Evolutionary conservation across 2,797 vertebrate species (phyloP).

Genomic region (Dromococcyx pavoninus): DNA sequence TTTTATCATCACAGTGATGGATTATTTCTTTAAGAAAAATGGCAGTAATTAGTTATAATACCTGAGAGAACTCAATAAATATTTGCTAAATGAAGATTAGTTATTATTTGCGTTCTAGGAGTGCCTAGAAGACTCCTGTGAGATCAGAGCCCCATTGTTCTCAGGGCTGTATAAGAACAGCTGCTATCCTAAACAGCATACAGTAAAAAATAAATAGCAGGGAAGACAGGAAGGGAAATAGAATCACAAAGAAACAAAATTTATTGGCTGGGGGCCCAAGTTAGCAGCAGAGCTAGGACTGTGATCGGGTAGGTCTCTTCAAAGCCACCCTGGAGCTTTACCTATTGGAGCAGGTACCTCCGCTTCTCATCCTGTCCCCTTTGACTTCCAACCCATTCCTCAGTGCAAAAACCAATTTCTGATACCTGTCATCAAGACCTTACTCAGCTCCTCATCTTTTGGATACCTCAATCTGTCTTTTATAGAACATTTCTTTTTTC

Average conservation of each 20-base stretch:
- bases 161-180: background rate
- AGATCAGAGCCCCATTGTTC: background rate
- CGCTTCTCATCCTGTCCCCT: background rate
- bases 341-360: background rate
- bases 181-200: background rate
- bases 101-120: conserved; percentile 24
- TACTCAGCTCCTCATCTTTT: background rate
- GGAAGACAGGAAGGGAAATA: background rate
- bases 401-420: background rate
- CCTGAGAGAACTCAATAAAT: conserved; percentile 56
- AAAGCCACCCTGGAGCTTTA: background rate
- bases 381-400: background rate
- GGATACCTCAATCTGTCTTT: background rate
- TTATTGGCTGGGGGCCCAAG: background rate
- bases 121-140: background rate
- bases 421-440: background rate
- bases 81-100: conserved; percentile 37
- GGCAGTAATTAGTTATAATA: conserved; percentile 54
- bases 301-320: background rate
- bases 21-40: conserved; percentile 50
- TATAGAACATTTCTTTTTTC: background rate
- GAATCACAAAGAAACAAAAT: background rate
- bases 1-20: conserved; percentile 40
- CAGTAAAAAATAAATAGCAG: background rate
- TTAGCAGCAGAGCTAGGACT: background rate